Evolutionary conservation across 1,140 invertebrate genomes (phyloP), one percentile per base, ranked within the genome.

Genomic region (Leptopilina clavipes): DNA sequence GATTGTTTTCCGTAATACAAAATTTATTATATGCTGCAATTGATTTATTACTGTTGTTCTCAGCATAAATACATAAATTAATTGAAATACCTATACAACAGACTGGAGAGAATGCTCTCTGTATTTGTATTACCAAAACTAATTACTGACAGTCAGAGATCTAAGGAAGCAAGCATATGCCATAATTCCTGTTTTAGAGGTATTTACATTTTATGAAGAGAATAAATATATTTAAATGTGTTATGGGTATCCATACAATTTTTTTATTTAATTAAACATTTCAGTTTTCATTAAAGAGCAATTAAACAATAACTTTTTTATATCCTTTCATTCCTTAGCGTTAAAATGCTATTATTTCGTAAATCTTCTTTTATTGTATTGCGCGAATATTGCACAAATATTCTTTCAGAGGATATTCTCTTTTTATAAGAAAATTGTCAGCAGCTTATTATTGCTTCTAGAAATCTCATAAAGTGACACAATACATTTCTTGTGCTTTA

Each of bases 141-240:
- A 52, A 52, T 52, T 52, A 52, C n/a, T n/a, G 48, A 52, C 48
- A 17, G 14, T 52, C n/a, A 52, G 48, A 12, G n/a, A 8, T 8
- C 17, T 52, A 52, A 52, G 8, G 17, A 52, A 52, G 48, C 48
- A 52, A 52, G n/a, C 48, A 17, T 17, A 52, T 52, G n/a, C 14
- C 45, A 52, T 7, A 52, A 52, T 52, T 52, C 48, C n/a, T 17
- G 48, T 52, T 52, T 52, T 52, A 52, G 48, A 52, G n/a, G n/a
- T n/a, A 14, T 48, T 48, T 14, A 5, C 45, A 48, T 48, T 48
- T 48, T 48, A 48, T 48, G 12, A 48, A 48, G 11, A 48, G 25
- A 31, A 40, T 40, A 40, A 40, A 40, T 40, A 40, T 9, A 40
- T 40, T 31, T 6, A 31, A 31, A 31, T 31, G 6, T 6, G 25